phyloP scores from a whole-genome alignment of 2,113 vertebrate species.

The Sinocyclocheilus grahami region DNA sequence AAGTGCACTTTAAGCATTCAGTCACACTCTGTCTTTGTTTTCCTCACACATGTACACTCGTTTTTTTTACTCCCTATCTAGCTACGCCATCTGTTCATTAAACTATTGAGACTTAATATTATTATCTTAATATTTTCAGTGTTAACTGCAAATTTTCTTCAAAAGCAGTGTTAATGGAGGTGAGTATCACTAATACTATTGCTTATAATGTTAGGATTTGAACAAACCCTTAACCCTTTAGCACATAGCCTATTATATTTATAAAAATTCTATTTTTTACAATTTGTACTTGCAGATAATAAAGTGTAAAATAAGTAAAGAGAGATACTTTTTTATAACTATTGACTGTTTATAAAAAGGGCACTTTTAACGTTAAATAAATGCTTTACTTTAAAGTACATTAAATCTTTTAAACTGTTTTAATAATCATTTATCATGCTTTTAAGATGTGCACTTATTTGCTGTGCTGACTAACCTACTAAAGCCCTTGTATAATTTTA shows the following conservation, averaged over 20 bases:
- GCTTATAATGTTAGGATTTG: background rate
- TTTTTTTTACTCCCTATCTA: background rate
- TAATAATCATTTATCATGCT: background rate
- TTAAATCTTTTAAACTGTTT: background rate
- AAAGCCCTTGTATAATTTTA: background rate
- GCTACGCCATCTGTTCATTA: background rate
- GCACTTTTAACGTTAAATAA: too few species aligned
- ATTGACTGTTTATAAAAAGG: too few species aligned
- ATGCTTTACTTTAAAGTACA: too few species aligned
- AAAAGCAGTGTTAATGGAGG: background rate
- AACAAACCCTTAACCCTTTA: background rate
- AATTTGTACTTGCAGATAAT: too few species aligned
- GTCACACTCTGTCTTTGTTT: background rate
- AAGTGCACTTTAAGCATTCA: background rate
- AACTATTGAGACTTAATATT: background rate
- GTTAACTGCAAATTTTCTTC: too few species aligned
- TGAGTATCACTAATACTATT: background rate
- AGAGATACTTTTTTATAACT: too few species aligned
- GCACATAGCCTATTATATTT: too few species aligned
- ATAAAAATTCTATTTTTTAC: too few species aligned
- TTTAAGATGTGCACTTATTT: background rate
- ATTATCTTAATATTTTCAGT: too few species aligned
- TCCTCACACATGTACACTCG: background rate
- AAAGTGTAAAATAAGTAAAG: too few species aligned
- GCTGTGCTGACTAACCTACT: background rate